phyloP scores from a whole-genome alignment of 2,888 invertebrate genomes.

The Stenichneumon culpator region DNA sequence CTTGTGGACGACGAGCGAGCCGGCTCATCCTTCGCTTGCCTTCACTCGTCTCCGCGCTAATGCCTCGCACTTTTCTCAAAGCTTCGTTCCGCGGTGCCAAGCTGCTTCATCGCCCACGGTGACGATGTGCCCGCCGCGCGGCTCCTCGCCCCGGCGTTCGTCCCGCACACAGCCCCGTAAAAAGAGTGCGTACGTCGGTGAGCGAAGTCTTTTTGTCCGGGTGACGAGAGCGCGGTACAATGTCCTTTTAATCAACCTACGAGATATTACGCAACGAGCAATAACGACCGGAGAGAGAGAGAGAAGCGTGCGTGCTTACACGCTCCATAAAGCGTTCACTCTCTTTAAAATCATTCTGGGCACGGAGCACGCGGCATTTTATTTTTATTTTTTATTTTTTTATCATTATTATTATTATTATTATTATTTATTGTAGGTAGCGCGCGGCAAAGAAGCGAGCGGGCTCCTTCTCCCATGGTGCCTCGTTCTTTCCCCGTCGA shows the following conservation, averaged over 20 bases:
- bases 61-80: slow-evolving; percentile 33
- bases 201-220: slow-evolving; percentile 34
- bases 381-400: slow-evolving; percentile 1
- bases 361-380: slow-evolving; percentile 31
- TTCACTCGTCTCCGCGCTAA: slow-evolving; percentile 31
- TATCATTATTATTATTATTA: neutral
- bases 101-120: slow-evolving; percentile 2
- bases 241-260: slow-evolving; percentile 38
- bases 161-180: no score
- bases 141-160: no score
- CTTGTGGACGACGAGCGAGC: neutral
- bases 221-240: slow-evolving; percentile 39
- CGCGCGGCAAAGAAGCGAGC: slow-evolving; percentile 29
- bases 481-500: slow-evolving; percentile 39
- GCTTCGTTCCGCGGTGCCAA: slow-evolving; percentile 20
- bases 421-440: slow-evolving; percentile 1
- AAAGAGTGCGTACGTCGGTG: neutral
- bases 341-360: slow-evolving; percentile 34
- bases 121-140: neutral
- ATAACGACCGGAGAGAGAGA: slow-evolving; percentile 22
- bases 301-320: slow-evolving; percentile 28
- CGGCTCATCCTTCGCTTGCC: slow-evolving; percentile 43
- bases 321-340: slow-evolving; percentile 44
- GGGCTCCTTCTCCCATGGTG: slow-evolving; percentile 14
- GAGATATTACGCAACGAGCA: slow-evolving; percentile 50